Evolutionary conservation across 2,888 invertebrate genomes (phyloP).

Genomic region (Lasioglossum calceatum): DNA sequence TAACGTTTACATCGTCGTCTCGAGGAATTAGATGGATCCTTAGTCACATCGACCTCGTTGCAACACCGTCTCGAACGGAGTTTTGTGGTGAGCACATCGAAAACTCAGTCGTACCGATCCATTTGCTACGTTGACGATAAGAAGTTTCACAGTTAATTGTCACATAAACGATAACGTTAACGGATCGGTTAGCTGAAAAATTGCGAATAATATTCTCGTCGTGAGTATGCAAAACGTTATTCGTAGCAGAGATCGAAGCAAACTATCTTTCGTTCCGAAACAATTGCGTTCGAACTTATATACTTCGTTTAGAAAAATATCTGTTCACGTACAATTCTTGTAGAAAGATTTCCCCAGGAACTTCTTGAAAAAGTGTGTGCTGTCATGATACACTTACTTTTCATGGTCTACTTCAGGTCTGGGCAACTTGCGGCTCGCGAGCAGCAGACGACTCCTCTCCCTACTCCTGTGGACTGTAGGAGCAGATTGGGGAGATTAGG

Average conservation of each 20-base stretch:
- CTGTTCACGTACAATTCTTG: not conserved
- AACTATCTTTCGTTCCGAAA: no score
- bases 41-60: conserved; percentile 37
- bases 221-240: not conserved
- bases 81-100: not conserved
- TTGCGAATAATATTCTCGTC: not conserved
- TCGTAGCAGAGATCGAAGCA: no score
- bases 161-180: not conserved
- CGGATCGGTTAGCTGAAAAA: not conserved
- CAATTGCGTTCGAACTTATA: not conserved
- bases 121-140: not conserved
- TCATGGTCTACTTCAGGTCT: no score
- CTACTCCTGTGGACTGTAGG: no score
- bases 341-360: not conserved
- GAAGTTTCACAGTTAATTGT: not conserved
- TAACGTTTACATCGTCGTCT: conserved; percentile 60
- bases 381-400: no score
- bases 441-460: no score
- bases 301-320: not conserved
- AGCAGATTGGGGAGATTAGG: no score
- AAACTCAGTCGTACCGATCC: conserved; percentile 2
- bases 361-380: no score
- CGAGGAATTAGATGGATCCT: conserved; percentile 38
- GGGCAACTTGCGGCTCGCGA: no score
- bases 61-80: conserved; percentile 22